A percentile compares a stretch with the other conserved stretches of the same genome.
phyloP scores from a whole-genome alignment of 2,888 invertebrate species.

The Trachelus stipa region DNA sequence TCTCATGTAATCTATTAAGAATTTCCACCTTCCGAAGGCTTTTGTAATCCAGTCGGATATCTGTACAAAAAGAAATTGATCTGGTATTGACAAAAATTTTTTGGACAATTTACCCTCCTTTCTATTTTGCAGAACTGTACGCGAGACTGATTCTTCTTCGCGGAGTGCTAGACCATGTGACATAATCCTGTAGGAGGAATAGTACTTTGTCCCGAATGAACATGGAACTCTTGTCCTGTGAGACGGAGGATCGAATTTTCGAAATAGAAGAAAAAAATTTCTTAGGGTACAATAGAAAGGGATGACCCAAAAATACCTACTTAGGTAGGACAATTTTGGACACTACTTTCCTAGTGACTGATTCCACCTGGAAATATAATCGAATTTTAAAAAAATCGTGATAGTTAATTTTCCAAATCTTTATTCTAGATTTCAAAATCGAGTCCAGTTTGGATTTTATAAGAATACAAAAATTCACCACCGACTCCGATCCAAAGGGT shows the following conservation, averaged over 20 bases:
- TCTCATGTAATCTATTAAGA: neutral
- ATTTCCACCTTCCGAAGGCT: neutral
- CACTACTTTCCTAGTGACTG: neutral
- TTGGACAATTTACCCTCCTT: conserved; percentile 63
- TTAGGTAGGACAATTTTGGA: neutral
- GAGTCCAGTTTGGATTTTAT: neutral
- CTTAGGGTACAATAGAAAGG: neutral
- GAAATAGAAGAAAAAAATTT: neutral
- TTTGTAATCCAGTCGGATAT: conserved; percentile 40
- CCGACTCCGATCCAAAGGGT: neutral
- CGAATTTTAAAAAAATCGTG: neutral
- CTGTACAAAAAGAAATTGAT: conserved; percentile 28
- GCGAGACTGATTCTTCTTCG: conserved; percentile 37
- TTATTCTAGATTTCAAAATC: neutral
- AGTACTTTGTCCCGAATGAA: conserved; percentile 32
- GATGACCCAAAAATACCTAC: conserved; percentile 40
- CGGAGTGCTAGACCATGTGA: conserved; percentile 58
- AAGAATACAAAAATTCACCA: neutral
- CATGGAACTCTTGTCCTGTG: conserved; percentile 13
- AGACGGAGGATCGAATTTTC: neutral
- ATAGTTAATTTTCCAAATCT: neutral
- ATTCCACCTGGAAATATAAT: neutral
- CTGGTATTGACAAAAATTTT: conserved; percentile 45
- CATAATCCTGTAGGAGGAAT: conserved; percentile 56
- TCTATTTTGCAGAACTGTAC: conserved; percentile 41